Conservation (phyloP, 2,797 vertebrate genomes). For the Pseudochaenichthys georgianus region DNA sequence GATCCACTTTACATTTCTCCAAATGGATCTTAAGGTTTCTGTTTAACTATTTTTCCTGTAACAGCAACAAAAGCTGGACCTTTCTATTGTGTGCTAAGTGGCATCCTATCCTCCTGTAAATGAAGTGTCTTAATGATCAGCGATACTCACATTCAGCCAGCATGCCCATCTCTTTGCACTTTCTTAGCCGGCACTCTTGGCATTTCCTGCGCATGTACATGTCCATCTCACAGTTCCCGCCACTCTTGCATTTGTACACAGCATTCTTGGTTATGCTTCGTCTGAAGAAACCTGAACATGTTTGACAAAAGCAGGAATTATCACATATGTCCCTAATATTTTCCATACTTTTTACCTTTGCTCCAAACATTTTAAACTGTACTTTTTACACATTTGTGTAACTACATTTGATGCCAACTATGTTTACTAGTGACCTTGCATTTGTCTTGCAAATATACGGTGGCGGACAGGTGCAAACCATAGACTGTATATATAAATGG, state of each 20-base stretch:
- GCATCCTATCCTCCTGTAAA: conserved; percentile 44
- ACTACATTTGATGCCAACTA: too few species aligned
- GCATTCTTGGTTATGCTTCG: conserved; percentile 99
- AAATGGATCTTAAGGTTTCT: conserved; percentile 31
- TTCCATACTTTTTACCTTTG: not conserved
- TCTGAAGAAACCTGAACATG: conserved; percentile 93
- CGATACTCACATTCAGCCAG: conserved; percentile 97
- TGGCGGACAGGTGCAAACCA: too few species aligned
- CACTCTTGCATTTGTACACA: conserved; percentile 97
- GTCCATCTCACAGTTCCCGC: conserved; percentile 98
- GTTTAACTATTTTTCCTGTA: conserved; percentile 48
- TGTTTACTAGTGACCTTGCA: too few species aligned
- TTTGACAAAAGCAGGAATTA: conserved; percentile 9
- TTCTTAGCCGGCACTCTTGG: conserved; percentile 96
- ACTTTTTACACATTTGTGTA: not conserved
- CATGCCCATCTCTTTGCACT: conserved; percentile 99
- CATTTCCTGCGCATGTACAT: conserved; percentile 99
- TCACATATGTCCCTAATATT: not conserved
- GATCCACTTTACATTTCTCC: not conserved
- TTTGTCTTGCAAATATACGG: too few species aligned
- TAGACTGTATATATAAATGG: too few species aligned
- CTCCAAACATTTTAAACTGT: not conserved
- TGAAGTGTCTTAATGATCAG: not conserved
- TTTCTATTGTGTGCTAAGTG: conserved; percentile 46
- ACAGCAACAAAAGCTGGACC: conserved; percentile 45